Evolutionary conservation across 2,888 invertebrate genomes (phyloP).

Genomic region (Strigamia maritima): DNA sequence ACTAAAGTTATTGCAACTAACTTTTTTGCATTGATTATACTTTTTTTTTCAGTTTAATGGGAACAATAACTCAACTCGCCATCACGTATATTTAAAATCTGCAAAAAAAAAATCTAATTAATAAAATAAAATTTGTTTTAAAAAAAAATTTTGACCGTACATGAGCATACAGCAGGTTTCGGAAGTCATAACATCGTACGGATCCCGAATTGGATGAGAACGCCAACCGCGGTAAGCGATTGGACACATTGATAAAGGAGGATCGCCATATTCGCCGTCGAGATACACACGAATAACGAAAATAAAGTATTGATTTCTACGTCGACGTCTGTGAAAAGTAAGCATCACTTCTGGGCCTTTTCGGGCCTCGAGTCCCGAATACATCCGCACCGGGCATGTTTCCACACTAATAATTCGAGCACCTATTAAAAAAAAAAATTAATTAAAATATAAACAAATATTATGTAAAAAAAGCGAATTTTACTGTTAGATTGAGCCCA

Average conservation of each 20-base stretch:
- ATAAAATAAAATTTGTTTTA: neutral
- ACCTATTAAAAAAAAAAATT: conserved; percentile 24
- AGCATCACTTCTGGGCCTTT: conserved; percentile 37
- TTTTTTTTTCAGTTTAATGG: neutral
- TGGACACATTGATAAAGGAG: conserved; percentile 38
- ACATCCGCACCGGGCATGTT: conserved; percentile 37
- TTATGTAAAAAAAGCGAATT: neutral
- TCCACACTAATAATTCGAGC: conserved; percentile 33
- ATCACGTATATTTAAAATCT: neutral
- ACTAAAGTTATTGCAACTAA: neutral
- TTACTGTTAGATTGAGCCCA: conserved; percentile 38
- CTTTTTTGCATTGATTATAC: conserved; percentile 2
- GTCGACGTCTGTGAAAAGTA: conserved; percentile 32
- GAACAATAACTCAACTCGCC: neutral
- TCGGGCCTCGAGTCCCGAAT: conserved; percentile 25
- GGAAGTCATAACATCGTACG: conserved; percentile 29
- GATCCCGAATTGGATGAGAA: conserved; percentile 31
- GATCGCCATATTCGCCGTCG: conserved; percentile 35
- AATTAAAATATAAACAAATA: neutral
- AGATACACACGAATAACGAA: conserved; percentile 37
- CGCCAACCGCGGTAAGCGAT: conserved; percentile 36
- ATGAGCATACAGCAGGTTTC: conserved; percentile 37
- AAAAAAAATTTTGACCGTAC: neutral
- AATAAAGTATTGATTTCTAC: conserved; percentile 34
- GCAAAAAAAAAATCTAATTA: neutral